phyloP scores from a whole-genome alignment of 2,888 invertebrate species.

The Lithophane ornitopus region DNA sequence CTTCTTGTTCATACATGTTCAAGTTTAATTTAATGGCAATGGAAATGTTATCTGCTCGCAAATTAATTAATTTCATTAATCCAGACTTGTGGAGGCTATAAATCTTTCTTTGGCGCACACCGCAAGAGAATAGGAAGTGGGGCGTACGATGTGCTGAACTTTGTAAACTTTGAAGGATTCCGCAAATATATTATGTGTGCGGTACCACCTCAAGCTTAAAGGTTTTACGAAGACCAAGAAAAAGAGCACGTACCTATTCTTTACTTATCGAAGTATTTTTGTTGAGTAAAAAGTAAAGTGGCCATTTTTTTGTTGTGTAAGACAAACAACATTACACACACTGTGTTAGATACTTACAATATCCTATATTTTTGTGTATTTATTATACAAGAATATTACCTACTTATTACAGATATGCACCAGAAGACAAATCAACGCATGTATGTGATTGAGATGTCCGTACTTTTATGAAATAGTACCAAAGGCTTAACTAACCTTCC shows the following conservation, averaged over 20 bases:
- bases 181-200: constrained; percentile 21
- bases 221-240: constrained; percentile 10
- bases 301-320: neutral
- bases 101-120: constrained; percentile 52
- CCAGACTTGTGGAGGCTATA: constrained; percentile 59
- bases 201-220: constrained; percentile 2
- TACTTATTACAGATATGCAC: neutral
- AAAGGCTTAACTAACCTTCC: neutral
- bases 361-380: neutral
- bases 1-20: neutral
- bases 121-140: constrained; percentile 16
- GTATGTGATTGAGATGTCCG: neutral
- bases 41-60: constrained; percentile 32
- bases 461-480: neutral
- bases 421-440: neutral
- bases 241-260: neutral
- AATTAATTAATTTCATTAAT: constrained; percentile 62
- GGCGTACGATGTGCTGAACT: constrained; percentile 17
- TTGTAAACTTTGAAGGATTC: constrained; percentile 36
- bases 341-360: neutral
- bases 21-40: constrained; percentile 36
- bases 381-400: neutral
- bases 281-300: constrained; percentile 3
- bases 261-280: neutral
- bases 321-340: neutral